Conservation (phyloP, 2,888 invertebrate species). For the Gortyna flavago region DNA sequence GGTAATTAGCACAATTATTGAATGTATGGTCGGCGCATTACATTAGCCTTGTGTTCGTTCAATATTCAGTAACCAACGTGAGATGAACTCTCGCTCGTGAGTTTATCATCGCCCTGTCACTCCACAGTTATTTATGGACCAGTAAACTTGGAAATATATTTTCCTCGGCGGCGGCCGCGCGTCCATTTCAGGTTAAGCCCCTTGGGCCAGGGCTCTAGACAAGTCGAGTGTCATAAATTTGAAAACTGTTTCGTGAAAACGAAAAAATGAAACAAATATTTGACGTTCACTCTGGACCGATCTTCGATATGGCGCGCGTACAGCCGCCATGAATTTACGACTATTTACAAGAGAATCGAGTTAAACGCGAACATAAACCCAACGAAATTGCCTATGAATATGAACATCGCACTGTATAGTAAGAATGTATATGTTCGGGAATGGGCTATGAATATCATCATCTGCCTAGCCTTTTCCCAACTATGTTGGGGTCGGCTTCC, state of each 20-base stretch:
- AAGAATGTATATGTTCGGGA: conserved; percentile 36
- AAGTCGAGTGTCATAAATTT: conserved; percentile 90
- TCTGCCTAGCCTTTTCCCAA: too few relatives aligned
- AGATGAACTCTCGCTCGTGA: conserved; percentile 86
- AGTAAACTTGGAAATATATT: conserved; percentile 90
- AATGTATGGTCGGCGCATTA: conserved; percentile 73
- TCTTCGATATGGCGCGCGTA: conserved; percentile 75
- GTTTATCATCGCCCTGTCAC: conserved; percentile 90
- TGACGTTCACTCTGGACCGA: conserved; percentile 78
- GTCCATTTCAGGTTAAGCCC: conserved; percentile 90
- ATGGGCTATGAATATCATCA: conserved; percentile 38
- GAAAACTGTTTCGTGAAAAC: conserved; percentile 87
- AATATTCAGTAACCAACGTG: conserved; percentile 86
- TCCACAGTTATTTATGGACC: conserved; percentile 89
- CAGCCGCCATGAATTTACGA: conserved; percentile 71
- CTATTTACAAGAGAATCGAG: conserved; percentile 69
- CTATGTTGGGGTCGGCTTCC: too few relatives aligned
- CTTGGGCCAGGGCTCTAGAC: conserved; percentile 87
- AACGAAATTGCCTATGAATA: conserved; percentile 65
- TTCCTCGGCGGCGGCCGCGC: conserved; percentile 86
- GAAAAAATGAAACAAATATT: conserved; percentile 87
- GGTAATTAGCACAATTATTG: conserved; percentile 66
- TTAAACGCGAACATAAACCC: conserved; percentile 69
- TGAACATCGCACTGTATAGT: conserved; percentile 42
- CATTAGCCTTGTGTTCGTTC: conserved; percentile 78